Evolutionary conservation across 1,140 invertebrate genomes (phyloP), one percentile per base, ranked within the genome.

Genomic region (Cydia strobilella): DNA sequence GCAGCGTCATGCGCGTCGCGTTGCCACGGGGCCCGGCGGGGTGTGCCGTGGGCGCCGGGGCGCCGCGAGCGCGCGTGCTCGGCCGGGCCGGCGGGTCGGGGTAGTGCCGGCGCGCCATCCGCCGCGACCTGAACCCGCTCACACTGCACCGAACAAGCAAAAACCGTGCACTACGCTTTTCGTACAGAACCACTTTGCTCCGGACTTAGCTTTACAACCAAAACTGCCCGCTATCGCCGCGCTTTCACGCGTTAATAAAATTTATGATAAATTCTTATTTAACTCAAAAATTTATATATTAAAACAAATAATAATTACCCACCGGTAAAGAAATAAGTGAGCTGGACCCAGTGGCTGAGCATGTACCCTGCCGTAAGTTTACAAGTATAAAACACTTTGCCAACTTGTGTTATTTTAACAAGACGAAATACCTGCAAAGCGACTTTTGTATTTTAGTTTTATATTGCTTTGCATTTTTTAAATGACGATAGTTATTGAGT

Each of bases 281-380:
- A 2, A 10, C 31, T 31, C 18, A 18, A 69, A 35, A 69, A 69
- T 12, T 39, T 42, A 18, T 39, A 18, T 35, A 69, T 5, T 69
- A 42, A 23, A 20, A 23, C 20, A 59, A 59, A 23, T 31, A 35
- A 35, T 69, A 69, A 35, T 42, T 69, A 69, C 18, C 31, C 42
- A 39, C 15, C 65, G 65, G 9, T 69, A 69, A 69, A 31, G 65
- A 69, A 69, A 66, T 66, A 66, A 69, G 65, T 69, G 65, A 69
- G 35, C 63, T 66, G 63, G 25, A 66, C 15, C 63, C 65, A 69
- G 65, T 35, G 65, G 65, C 65, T 69, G 65, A 69, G 65, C 65
- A 69, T 69, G 65, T 42, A 35, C 65, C 13, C 25, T 69, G n/a
- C n/a, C 10, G 65, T 69, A 69, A 69, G 65, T 69, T 69, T 39